phyloP scores from a whole-genome alignment of 2,888 invertebrate genomes.

The Temnothorax unifasciatus region DNA sequence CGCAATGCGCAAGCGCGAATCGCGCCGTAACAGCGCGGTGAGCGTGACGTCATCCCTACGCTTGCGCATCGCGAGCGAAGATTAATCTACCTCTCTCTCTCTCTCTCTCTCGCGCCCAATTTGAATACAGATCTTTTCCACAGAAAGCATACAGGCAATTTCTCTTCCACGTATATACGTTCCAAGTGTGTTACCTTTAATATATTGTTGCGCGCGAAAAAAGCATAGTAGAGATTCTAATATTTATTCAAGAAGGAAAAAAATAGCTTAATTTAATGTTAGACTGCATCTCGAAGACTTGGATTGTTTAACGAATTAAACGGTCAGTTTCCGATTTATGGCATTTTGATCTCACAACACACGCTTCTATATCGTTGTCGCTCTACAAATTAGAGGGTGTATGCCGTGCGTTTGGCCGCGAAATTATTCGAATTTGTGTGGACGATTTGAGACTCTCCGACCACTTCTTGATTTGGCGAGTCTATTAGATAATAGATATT shows the following conservation, averaged over 20 bases:
- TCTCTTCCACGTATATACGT: no score
- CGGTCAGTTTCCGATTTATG: constrained; percentile 1
- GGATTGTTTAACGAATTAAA: neutral
- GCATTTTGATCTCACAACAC: neutral
- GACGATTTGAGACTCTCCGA: constrained; percentile 4
- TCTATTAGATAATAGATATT: constrained; percentile 34
- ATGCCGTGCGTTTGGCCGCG: neutral
- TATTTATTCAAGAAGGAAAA: constrained; percentile 4
- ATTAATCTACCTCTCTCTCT: no score
- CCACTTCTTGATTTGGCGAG: constrained; percentile 5
- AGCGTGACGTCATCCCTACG: no score
- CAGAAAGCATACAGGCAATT: no score
- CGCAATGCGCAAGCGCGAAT: no score
- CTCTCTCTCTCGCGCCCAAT: no score
- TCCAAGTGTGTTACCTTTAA: neutral
- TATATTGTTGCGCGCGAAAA: neutral
- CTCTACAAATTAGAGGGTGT: constrained; percentile 24
- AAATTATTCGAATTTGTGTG: constrained; percentile 10
- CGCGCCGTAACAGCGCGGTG: no score
- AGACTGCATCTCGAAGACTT: neutral
- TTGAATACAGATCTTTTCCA: no score
- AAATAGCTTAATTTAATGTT: constrained; percentile 11
- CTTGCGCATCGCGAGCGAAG: no score
- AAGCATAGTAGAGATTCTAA: neutral
- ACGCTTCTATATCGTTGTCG: neutral